Conservation (phyloP, 2,797 vertebrate genomes). For the Fistularia tabacaria region DNA sequence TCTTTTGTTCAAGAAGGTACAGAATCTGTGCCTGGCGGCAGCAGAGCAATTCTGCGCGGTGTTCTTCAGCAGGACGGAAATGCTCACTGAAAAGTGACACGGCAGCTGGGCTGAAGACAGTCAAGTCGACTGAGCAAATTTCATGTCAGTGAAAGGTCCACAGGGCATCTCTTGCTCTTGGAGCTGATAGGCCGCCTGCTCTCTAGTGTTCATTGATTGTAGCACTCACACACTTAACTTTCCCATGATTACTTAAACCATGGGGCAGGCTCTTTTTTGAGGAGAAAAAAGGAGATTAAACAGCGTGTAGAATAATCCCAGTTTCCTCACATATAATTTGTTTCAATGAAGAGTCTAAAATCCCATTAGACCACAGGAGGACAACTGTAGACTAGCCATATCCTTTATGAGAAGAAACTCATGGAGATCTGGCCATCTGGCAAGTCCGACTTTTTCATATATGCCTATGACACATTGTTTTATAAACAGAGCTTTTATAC, state of each 20-base stretch:
- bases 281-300: slow-evolving; percentile 64
- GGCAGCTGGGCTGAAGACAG: slow-evolving; percentile 65
- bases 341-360: slow-evolving; percentile 70
- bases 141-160: slow-evolving; percentile 68
- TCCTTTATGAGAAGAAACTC: slow-evolving; percentile 52
- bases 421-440: slow-evolving; percentile 68
- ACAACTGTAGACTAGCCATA: slow-evolving; percentile 47
- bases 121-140: slow-evolving; percentile 69
- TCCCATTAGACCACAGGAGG: slow-evolving; percentile 67
- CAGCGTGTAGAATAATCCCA: slow-evolving; percentile 72
- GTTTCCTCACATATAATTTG: slow-evolving; percentile 66
- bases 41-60: slow-evolving; percentile 50
- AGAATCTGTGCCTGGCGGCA: slow-evolving; percentile 15
- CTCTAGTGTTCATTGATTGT: slow-evolving; percentile 70
- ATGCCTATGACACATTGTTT: slow-evolving; percentile 73
- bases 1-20: slow-evolving; percentile 39
- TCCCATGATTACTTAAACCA: slow-evolving; percentile 70
- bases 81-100: slow-evolving; percentile 57
- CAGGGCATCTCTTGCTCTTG: slow-evolving; percentile 66
- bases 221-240: slow-evolving; percentile 63
- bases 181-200: slow-evolving; percentile 73
- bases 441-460: slow-evolving; percentile 64
- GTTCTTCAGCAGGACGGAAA: slow-evolving; percentile 52
- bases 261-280: slow-evolving; percentile 45
- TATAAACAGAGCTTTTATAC: slow-evolving; percentile 77